phyloP scores from a whole-genome alignment of 1,140 invertebrate genomes.

The Paraescarpia echinospica region DNA sequence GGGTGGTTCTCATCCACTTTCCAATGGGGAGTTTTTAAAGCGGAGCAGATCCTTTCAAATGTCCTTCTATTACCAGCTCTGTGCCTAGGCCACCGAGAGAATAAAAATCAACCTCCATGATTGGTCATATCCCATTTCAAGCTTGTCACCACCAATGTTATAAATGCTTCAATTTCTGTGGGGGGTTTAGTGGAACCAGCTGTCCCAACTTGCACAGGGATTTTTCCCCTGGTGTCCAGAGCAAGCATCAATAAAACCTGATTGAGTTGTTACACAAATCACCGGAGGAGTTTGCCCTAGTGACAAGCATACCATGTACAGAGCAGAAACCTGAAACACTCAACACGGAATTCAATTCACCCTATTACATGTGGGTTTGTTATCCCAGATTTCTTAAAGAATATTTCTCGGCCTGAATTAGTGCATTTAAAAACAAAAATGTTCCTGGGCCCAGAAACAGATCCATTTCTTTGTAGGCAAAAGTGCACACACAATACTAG shows the following conservation, averaged over 20 bases:
- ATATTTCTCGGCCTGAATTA: background rate
- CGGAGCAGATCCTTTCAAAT: background rate
- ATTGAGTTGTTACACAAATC: background rate
- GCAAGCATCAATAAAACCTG: background rate
- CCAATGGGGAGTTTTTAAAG: background rate
- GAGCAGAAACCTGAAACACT: background rate
- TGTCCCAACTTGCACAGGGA: background rate
- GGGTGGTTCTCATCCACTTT: background rate
- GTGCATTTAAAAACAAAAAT: background rate
- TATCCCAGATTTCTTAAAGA: background rate
- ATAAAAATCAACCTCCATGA: background rate
- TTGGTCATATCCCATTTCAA: background rate
- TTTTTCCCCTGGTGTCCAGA: background rate
- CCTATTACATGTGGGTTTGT: background rate
- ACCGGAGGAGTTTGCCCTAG: background rate
- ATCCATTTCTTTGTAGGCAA: background rate
- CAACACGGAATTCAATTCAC: background rate
- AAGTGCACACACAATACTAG: background rate
- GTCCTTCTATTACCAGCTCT: background rate
- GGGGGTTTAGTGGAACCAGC: background rate
- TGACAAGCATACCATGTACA: background rate
- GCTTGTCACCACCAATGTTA: background rate
- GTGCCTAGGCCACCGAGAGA: background rate
- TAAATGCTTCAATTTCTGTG: background rate
- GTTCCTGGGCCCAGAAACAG: background rate